phyloP scores from a whole-genome alignment of 2,797 vertebrate species.

The Gymnothorax javanicus region DNA sequence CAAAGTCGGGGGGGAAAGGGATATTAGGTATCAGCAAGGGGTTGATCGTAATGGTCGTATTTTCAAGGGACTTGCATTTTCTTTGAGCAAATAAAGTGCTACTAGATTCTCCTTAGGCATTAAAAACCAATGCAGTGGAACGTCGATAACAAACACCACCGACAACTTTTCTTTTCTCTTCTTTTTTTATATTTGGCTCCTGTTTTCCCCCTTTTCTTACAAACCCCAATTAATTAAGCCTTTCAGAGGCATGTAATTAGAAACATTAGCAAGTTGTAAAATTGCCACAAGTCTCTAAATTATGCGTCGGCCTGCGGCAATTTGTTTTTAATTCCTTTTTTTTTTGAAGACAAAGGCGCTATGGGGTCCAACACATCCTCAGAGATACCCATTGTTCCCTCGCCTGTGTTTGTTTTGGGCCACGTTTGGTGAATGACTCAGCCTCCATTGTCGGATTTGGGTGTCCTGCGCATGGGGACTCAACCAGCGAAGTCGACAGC shows the following conservation, averaged over 20 bases:
- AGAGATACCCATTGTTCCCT: slow-evolving; percentile 81
- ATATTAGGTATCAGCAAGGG: slow-evolving; percentile 99
- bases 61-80: slow-evolving; percentile 98
- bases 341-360: slow-evolving; percentile 89
- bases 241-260: slow-evolving; percentile 99
- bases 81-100: slow-evolving; percentile 97
- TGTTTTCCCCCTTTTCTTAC: slow-evolving; percentile 67
- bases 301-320: slow-evolving; percentile 96
- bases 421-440: slow-evolving; percentile 64
- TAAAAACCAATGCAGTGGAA: slow-evolving; percentile 99
- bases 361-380: slow-evolving; percentile 92
- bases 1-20: slow-evolving; percentile 91
- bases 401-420: slow-evolving; percentile 67
- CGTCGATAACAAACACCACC: slow-evolving; percentile 97
- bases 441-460: slow-evolving; percentile 46
- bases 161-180: slow-evolving; percentile 71
- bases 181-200: slow-evolving; percentile 40
- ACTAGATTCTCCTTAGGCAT: slow-evolving; percentile 99
- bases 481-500: background rate
- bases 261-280: slow-evolving; percentile 99
- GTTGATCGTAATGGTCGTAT: slow-evolving; percentile 98
- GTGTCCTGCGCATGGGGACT: slow-evolving; percentile 38
- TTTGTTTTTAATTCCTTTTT: slow-evolving; percentile 98
- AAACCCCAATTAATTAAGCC: slow-evolving; percentile 99
- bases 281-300: slow-evolving; percentile 98